Conservation (phyloP, 2,113 vertebrate genomes). For the Ochotona curzoniae region DNA sequence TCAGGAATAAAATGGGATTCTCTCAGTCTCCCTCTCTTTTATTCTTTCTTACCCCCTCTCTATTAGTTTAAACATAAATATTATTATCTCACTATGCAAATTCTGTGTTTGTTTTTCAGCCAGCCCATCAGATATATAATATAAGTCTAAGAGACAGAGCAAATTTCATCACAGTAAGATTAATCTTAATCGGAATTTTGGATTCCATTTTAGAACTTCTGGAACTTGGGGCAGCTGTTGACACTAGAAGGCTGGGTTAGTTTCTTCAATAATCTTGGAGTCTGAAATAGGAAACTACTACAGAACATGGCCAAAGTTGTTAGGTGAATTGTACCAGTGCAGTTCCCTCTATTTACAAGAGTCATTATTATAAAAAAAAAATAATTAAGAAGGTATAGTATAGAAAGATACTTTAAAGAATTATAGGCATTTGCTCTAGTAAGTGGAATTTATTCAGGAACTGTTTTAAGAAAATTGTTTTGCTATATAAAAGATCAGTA, state of each 20-base stretch:
- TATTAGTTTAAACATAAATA: too few relatives aligned
- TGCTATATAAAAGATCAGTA: slow-evolving; percentile 29
- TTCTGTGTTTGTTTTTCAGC: background rate
- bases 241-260: background rate
- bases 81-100: background rate
- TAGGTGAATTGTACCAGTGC: background rate
- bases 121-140: background rate
- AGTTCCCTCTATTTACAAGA: background rate
- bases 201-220: background rate
- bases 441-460: background rate
- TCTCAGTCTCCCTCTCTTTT: too few relatives aligned
- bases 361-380: background rate
- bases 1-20: too few relatives aligned
- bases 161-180: background rate
- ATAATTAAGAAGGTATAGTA: too few relatives aligned
- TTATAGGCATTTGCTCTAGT: slow-evolving; percentile 5
- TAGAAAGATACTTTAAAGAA: background rate
- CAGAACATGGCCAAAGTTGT: background rate
- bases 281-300: background rate
- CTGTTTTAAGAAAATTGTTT: slow-evolving; percentile 29
- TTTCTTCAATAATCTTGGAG: background rate
- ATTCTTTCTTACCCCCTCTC: too few relatives aligned
- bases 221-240: background rate
- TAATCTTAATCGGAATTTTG: background rate
- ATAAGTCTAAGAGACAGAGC: background rate